Conservation (phyloP, 1,140 invertebrate genomes). For the Agrypnia vestita region DNA sequence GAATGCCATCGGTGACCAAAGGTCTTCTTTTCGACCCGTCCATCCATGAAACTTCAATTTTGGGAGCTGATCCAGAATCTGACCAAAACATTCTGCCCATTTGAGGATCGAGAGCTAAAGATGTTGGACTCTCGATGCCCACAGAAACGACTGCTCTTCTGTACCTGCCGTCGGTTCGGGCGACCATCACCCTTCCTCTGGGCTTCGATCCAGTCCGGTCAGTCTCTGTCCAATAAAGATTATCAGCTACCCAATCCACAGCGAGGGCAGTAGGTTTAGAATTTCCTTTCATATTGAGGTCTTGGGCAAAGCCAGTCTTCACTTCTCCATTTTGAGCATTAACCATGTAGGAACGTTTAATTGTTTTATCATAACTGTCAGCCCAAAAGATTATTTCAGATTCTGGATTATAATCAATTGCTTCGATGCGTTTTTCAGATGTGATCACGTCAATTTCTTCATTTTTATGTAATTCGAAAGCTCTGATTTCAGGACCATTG, state of each 20-base stretch:
- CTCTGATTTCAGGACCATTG: conserved; percentile 90
- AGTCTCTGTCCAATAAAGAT: conserved; percentile 95
- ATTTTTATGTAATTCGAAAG: conserved; percentile 78
- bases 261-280: conserved; percentile 88
- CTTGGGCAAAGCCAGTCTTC: conserved; percentile 90
- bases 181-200: conserved; percentile 87
- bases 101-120: conserved; percentile 91
- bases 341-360: conserved; percentile 93
- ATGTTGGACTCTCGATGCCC: conserved; percentile 86
- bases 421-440: conserved; percentile 89
- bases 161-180: conserved; percentile 92
- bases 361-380: conserved; percentile 90
- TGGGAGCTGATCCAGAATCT: conserved; percentile 86
- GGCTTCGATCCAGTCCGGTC: conserved; percentile 83
- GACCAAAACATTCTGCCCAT: conserved; percentile 91
- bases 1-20: conserved; percentile 85
- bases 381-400: conserved; percentile 94
- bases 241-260: conserved; percentile 93
- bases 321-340: conserved; percentile 83
- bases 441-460: conserved; percentile 84
- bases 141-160: conserved; percentile 82
- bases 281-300: conserved; percentile 87
- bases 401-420: conserved; percentile 89
- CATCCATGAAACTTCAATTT: conserved; percentile 96
- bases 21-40: conserved; percentile 90